A percentile compares a stretch with the other conserved stretches of the same genome.
Conservation (phyloP, 1,140 invertebrate species). For the Araneus ventricosus region DNA sequence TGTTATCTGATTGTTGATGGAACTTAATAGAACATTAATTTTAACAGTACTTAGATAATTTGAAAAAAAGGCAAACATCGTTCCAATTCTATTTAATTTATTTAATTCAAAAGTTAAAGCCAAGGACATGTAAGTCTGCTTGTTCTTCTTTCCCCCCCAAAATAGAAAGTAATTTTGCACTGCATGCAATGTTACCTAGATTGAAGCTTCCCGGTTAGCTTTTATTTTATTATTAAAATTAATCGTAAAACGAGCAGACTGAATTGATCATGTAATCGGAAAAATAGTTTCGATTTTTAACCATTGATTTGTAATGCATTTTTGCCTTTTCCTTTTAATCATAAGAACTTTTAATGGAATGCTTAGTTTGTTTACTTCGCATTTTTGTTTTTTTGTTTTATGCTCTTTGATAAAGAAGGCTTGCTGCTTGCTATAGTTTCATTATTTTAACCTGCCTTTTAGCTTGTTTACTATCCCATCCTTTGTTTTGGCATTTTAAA, state of each 20-base stretch:
- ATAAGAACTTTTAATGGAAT: too few relatives aligned
- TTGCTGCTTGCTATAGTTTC: too few relatives aligned
- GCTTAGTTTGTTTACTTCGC: too few relatives aligned
- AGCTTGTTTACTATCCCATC: too few relatives aligned
- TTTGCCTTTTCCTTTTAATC: neutral
- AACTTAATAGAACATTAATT: neutral
- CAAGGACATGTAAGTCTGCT: slow-evolving; percentile 31
- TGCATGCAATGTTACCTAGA: slow-evolving; percentile 95
- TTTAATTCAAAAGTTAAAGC: slow-evolving; percentile 4
- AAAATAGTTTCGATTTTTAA: neutral
- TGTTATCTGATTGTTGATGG: neutral
- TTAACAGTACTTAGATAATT: neutral
- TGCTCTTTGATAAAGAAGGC: too few relatives aligned
- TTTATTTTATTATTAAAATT: too few relatives aligned
- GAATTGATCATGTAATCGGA: neutral
- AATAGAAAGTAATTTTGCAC: slow-evolving; percentile 97
- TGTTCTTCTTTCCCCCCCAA: neutral
- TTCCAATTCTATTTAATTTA: neutral
- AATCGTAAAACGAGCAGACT: neutral
- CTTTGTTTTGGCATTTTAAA: too few relatives aligned
- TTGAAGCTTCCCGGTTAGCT: slow-evolving; percentile 77
- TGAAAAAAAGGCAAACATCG: neutral
- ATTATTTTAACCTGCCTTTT: too few relatives aligned
- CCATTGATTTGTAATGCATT: neutral
- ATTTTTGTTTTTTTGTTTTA: too few relatives aligned